Base-by-base conservation (phyloP, 2,888 invertebrate species). In the Rhodophaea formosa region DNA sequence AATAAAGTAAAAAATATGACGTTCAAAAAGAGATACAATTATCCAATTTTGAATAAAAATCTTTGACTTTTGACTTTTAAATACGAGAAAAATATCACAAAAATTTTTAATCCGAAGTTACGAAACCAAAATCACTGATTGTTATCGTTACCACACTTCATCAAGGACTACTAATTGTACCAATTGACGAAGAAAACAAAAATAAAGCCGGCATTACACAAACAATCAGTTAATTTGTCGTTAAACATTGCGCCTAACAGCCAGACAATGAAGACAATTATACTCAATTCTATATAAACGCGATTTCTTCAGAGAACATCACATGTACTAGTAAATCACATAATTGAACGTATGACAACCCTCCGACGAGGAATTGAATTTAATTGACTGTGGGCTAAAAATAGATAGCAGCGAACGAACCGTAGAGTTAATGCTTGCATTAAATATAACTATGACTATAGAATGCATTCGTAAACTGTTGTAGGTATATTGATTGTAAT, bases 301-400 rank as follows among this genome's bases (percentile, higher is more conserved):
- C 81, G 68, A 77, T 84, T 85, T 79, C 71, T 82, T 78, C 75
- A 70, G 71, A 64, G 59, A 62, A 65, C 60, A 57, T 60, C 66
- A 68, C 69, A 42, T 42, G 42, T 69, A 71, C 69, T 76, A 74
- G 67, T 87, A 86, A 85, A 87, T 86, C 84, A 85, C 72, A 73
- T 84, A 84, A 85, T 88, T 87, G 85, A 77, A 66, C 71, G 71
- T 77, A 79, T 79, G 82, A 86, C 88, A 87, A 79, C 82, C 81
- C 82, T 77, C 70, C 72, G 63, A 67, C 61, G 70, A 71, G 68
- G 79, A 88, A 89, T 90, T 90, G 86, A 79, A 80, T 84, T 85
- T 89, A 88, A 88, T 89, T 88, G 86, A 84, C 70, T 71, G 60
- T 57, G 67, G 61, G 75, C 86, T 88, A 88, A 82, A 88, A 85